phyloP scores from a whole-genome alignment of 2,113 vertebrate genomes.

The Corythornis cristatus region DNA sequence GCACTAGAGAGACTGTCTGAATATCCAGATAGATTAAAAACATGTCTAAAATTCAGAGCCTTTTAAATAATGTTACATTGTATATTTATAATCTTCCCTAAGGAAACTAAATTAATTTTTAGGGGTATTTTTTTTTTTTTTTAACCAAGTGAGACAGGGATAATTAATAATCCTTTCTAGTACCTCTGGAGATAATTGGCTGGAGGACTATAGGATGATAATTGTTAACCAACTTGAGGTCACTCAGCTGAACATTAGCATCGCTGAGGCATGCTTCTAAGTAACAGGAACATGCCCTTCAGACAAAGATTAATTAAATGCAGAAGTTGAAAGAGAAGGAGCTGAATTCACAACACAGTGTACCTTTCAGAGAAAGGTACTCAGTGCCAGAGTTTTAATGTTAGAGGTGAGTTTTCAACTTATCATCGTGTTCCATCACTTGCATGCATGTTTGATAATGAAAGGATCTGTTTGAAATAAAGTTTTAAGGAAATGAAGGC shows the following conservation, averaged over 20 bases:
- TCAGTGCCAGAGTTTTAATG: constrained; percentile 6
- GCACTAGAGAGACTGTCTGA: background rate
- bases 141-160: background rate
- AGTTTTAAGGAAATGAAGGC: constrained; percentile 18
- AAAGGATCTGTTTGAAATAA: constrained; percentile 34
- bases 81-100: constrained; percentile 50
- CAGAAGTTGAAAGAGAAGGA: constrained; percentile 59
- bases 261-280: constrained; percentile 56
- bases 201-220: constrained; percentile 52
- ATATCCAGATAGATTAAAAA: constrained; percentile 40
- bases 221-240: constrained; percentile 67
- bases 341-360: constrained; percentile 44
- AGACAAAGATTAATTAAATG: constrained; percentile 72
- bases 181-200: constrained; percentile 63
- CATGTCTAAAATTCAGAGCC: background rate
- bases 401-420: background rate
- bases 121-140: constrained; percentile 29
- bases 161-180: constrained; percentile 61
- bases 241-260: constrained; percentile 53
- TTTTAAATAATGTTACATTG: constrained; percentile 24
- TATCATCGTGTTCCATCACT: background rate
- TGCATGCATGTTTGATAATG: background rate
- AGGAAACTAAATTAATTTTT: constrained; percentile 71
- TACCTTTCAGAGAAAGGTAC: background rate
- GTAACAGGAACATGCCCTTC: constrained; percentile 57